These are phyloP conservation scores for Platichthys stellatus DNA, from an alignment of 2,113 vertebrate genomes.

Conservation along the genomic window DNA sequence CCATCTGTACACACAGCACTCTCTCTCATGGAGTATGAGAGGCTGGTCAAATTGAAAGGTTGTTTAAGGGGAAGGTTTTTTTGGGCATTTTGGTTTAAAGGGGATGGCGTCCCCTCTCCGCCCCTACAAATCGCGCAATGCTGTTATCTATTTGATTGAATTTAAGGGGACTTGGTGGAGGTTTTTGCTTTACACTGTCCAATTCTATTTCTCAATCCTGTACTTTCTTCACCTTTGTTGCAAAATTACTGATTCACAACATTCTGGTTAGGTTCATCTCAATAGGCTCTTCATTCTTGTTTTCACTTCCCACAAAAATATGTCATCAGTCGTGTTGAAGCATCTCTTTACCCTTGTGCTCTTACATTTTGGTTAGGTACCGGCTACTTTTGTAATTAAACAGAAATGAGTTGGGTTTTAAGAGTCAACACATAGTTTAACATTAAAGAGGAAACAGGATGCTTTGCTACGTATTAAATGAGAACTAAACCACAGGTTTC, in stretches of 20 bases:
- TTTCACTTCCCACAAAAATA: background rate
- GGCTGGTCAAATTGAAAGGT: no score
- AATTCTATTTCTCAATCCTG: no score
- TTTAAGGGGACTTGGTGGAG: no score
- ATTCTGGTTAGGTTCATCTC: background rate
- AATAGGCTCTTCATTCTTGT: background rate
- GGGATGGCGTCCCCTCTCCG: no score
- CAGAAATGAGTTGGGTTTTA: background rate
- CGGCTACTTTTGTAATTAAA: constrained; percentile 7
- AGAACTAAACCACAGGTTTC: background rate
- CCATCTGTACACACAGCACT: no score
- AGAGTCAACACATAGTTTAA: constrained; percentile 1
- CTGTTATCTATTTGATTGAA: no score
- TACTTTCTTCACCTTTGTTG: no score
- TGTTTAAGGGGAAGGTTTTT: no score
- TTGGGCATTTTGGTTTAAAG: no score
- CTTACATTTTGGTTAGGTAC: background rate
- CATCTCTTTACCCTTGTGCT: background rate
- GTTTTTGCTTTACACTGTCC: no score
- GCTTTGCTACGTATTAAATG: constrained; percentile 16
- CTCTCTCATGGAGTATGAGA: no score
- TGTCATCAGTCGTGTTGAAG: background rate
- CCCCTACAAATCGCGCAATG: no score
- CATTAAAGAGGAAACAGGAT: constrained; percentile 41
- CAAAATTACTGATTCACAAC: background rate